Conservation (phyloP, 2,888 invertebrate genomes). For the Andrena haemorrhoa region DNA sequence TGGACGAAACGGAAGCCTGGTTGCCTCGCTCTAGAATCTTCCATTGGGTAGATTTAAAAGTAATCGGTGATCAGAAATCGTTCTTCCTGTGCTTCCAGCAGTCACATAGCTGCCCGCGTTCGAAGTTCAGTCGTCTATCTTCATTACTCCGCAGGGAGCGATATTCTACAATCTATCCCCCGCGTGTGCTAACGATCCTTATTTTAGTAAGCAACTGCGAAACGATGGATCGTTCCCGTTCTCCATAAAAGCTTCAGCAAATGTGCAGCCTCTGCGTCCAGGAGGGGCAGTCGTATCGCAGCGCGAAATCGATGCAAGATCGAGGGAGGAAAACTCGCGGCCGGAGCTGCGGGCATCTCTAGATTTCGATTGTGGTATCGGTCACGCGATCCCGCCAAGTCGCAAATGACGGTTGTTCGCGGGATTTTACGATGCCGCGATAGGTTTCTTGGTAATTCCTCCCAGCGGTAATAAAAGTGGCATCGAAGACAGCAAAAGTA, state of each 20-base stretch:
- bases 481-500: slow-evolving; percentile 64
- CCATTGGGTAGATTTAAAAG: neutral
- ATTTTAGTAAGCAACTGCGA: no score
- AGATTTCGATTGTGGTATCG: slow-evolving; percentile 8
- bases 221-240: no score
- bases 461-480: slow-evolving; percentile 68
- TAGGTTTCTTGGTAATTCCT: slow-evolving; percentile 56
- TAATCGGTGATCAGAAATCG: neutral
- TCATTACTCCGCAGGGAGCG: no score
- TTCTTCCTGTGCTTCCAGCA: neutral
- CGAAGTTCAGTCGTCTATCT: no score
- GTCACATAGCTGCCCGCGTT: neutral
- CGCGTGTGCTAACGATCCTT: no score
- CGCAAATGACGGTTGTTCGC: slow-evolving; percentile 8
- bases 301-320: slow-evolving; percentile 9
- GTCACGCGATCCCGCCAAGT: slow-evolving; percentile 18
- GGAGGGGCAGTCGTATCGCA: neutral
- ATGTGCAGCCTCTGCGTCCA: neutral
- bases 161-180: no score
- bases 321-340: neutral
- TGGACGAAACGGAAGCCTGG: neutral
- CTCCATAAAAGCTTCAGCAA: neutral
- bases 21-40: neutral
- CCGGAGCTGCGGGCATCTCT: neutral
- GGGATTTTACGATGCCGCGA: slow-evolving; percentile 47